Percentiles rank a stretch among this genome's conserved stretches.
These are phyloP conservation scores for Myotis daubentonii DNA, from an alignment of 2,797 vertebrate genomes.

Conservation along the genomic window DNA sequence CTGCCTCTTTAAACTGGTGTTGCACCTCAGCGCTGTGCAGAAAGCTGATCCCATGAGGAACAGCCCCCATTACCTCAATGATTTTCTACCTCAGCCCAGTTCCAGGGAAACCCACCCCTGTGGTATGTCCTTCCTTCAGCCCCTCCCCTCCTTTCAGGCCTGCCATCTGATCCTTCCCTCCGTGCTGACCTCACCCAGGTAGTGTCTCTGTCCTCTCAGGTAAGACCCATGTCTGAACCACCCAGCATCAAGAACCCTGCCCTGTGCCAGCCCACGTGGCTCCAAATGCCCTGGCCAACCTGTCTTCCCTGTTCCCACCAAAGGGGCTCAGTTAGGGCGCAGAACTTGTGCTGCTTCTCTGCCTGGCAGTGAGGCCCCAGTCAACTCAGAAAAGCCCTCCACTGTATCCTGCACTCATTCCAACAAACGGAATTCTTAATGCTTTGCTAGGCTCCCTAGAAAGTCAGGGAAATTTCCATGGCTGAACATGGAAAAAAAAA, in stretches of 20 bases:
- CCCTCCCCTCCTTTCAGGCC: neutral
- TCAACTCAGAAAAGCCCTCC: neutral
- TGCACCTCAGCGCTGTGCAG: neutral
- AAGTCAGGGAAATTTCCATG: neutral
- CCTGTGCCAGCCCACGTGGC: neutral
- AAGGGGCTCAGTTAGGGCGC: neutral
- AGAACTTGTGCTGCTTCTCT: neutral
- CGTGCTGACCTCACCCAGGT: neutral
- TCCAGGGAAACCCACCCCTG: neutral
- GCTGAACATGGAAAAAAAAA: neutral
- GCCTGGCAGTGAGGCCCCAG: neutral
- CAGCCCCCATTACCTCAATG: neutral
- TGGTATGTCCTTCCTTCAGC: neutral
- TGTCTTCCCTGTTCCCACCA: neutral
- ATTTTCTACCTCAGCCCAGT: neutral
- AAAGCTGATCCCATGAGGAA: neutral
- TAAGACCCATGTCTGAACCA: neutral
- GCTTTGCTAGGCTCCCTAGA: neutral
- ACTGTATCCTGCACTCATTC: neutral
- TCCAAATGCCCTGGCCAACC: neutral
- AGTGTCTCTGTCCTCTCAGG: neutral
- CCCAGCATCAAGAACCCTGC: neutral
- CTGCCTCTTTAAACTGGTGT: neutral
- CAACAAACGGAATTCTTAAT: conserved; percentile 47
- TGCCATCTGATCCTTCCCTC: neutral